phyloP scores from a whole-genome alignment of 2,888 invertebrate species.

The Spatulosminthurus flaviceps region DNA sequence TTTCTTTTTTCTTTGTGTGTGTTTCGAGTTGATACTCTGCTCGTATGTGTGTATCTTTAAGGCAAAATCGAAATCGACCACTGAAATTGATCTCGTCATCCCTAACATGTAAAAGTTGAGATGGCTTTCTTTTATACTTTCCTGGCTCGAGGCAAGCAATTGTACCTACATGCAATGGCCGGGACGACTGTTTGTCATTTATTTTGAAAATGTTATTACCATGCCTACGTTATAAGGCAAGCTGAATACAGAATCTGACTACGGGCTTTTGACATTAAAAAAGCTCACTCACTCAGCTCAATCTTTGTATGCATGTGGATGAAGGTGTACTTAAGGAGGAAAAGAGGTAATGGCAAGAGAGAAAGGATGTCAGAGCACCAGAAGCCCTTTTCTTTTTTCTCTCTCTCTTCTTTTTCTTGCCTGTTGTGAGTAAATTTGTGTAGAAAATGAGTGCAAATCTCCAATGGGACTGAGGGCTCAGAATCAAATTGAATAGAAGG shows the following conservation, averaged over 20 bases:
- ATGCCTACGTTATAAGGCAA: neutral
- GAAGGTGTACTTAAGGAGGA: neutral
- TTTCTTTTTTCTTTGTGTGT: too few relatives aligned
- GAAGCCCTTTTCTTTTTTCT: neutral
- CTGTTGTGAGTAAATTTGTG: conserved; percentile 44
- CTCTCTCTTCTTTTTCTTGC: conserved; percentile 6
- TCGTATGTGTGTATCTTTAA: neutral
- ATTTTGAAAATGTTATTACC: neutral
- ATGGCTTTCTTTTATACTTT: neutral
- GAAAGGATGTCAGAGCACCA: neutral
- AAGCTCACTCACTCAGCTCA: too few relatives aligned
- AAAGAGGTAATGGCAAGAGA: neutral
- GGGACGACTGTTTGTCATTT: conserved; percentile 5
- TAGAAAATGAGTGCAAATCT: conserved; percentile 49
- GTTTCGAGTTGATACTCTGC: too few relatives aligned
- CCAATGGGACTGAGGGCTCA: conserved; percentile 41
- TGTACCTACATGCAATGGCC: neutral
- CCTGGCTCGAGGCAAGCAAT: neutral
- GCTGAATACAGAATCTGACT: neutral
- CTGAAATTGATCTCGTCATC: too few relatives aligned
- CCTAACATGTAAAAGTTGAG: too few relatives aligned
- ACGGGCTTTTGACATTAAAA: neutral
- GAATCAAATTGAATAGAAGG: conserved; percentile 48
- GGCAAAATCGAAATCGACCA: neutral
- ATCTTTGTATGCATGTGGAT: neutral